These are phyloP conservation scores for Cyanoramphus novaezelandiae DNA, from an alignment of 2,113 vertebrate species.

Conservation along the genomic window DNA sequence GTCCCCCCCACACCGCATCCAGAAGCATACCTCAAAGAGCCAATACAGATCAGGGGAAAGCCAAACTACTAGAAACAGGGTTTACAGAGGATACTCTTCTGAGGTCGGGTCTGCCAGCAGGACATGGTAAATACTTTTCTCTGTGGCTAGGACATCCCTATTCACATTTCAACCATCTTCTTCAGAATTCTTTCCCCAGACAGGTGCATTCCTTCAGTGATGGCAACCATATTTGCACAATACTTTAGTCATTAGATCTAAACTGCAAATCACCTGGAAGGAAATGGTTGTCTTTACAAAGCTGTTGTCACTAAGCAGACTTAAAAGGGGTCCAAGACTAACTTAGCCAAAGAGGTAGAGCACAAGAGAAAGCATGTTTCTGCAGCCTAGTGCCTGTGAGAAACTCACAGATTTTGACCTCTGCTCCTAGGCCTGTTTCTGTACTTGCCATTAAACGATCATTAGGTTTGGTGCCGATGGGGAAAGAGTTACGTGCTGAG, in stretches of 20 bases:
- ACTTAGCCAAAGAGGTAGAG: not conserved
- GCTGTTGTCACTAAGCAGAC: not conserved
- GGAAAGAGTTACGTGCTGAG: conserved; percentile 33
- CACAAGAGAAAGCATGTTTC: not conserved
- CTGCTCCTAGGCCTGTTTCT: not conserved
- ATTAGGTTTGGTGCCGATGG: not conserved
- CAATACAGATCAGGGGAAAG: not conserved
- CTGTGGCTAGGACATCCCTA: not conserved
- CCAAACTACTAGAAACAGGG: not conserved
- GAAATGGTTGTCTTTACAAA: not conserved
- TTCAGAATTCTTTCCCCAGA: not conserved
- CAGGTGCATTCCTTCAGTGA: not conserved
- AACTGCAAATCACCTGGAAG: not conserved
- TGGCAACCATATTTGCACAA: not conserved
- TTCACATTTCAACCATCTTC: not conserved
- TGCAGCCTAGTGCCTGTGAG: not conserved
- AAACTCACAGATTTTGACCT: not conserved
- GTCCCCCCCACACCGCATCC: fast-evolving
- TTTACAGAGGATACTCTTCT: not conserved
- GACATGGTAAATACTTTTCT: not conserved
- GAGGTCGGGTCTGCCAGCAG: not conserved
- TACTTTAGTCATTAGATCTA: not conserved
- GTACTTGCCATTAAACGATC: not conserved
- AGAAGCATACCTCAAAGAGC: not conserved
- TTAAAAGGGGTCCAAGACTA: not conserved